Percentiles rank a stretch among this genome's conserved stretches.
These are phyloP conservation scores for Phalanger gymnotis DNA, from an alignment of 2,797 vertebrate species.

Conservation along the genomic window DNA sequence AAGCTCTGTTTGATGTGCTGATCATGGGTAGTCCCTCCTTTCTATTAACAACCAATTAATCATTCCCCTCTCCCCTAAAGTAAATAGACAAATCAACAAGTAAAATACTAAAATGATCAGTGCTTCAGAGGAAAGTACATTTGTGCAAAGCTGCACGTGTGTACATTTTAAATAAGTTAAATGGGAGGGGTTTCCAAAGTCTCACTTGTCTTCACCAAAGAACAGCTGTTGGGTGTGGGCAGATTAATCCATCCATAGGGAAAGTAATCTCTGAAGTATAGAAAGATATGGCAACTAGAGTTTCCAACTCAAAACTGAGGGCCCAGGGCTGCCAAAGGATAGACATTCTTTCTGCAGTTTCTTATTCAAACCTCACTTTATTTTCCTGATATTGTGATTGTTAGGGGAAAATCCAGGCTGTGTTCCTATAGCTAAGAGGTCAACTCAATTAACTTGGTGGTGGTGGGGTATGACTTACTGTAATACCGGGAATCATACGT, in stretches of 20 bases:
- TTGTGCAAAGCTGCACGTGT: neutral
- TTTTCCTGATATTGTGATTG: neutral
- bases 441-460: neutral
- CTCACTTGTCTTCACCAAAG: neutral
- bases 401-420: neutral
- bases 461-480: neutral
- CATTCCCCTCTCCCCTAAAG: neutral
- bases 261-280: neutral
- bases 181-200: neutral
- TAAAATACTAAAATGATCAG: neutral
- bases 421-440: neutral
- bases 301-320: neutral
- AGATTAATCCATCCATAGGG: neutral
- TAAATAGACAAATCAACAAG: neutral
- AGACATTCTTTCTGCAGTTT: neutral
- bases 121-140: neutral
- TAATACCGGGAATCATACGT: neutral
- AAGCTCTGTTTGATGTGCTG: neutral
- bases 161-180: conserved; percentile 7
- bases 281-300: neutral
- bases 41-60: neutral
- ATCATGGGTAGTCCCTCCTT: neutral
- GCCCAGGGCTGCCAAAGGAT: neutral
- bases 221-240: conserved; percentile 40
- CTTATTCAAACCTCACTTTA: neutral